A percentile compares a stretch with the other conserved stretches of the same genome.
These are phyloP conservation scores for Chiloscyllium punctatum DNA, from an alignment of 2,797 vertebrate species.

Conservation along the genomic window DNA sequence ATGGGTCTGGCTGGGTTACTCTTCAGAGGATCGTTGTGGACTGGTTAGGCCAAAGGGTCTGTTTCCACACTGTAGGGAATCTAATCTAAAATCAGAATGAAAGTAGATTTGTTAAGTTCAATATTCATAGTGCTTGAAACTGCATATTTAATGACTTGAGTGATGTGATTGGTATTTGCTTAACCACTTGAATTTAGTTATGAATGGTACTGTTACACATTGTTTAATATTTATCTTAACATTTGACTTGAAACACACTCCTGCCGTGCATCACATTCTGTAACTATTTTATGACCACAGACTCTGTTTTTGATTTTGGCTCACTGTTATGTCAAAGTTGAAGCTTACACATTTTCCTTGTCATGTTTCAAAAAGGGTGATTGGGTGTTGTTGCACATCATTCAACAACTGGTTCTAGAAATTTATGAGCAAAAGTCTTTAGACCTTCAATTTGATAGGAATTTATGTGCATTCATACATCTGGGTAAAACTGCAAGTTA, in stretches of 20 bases:
- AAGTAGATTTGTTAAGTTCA: background rate
- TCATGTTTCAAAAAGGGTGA: background rate
- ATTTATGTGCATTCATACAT: background rate
- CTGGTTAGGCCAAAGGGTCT: too few species aligned
- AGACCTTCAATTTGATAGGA: background rate
- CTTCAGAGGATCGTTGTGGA: too few species aligned
- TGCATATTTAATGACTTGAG: background rate
- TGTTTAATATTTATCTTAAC: background rate
- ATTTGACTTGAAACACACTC: background rate
- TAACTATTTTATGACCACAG: background rate
- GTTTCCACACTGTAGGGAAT: too few species aligned
- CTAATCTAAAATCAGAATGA: background rate
- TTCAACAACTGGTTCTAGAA: background rate
- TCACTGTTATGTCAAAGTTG: background rate
- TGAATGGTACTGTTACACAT: background rate
- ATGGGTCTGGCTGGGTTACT: too few species aligned
- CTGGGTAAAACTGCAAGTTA: background rate
- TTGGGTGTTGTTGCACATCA: background rate
- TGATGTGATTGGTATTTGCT: background rate
- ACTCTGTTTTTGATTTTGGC: background rate
- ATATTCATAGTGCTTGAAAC: background rate
- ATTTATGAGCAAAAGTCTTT: background rate
- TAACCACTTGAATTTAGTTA: background rate
- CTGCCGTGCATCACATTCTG: background rate
- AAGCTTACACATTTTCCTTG: background rate